Evolutionary conservation across 2,888 invertebrate genomes (phyloP).

Genomic region (Strigamia crassipes): DNA sequence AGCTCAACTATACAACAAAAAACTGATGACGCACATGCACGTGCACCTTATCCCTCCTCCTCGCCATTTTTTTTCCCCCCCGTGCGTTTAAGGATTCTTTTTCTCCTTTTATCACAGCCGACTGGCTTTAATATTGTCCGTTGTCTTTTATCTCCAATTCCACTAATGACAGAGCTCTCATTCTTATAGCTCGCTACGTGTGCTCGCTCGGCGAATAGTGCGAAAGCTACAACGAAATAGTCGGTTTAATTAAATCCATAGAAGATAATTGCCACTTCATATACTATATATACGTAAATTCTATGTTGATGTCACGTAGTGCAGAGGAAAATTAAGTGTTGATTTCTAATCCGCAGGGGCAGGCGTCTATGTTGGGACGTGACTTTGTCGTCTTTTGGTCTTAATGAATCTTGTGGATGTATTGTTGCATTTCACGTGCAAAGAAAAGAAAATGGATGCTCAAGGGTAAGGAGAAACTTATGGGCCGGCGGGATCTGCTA

Average conservation of each 20-base stretch:
- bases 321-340: neutral
- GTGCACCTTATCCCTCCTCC: neutral
- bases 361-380: conserved; percentile 3
- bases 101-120: neutral
- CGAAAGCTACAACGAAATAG: neutral
- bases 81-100: neutral
- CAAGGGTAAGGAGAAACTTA: neutral
- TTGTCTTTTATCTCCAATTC: conserved; percentile 4
- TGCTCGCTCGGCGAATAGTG: neutral
- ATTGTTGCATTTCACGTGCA: conserved; percentile 2
- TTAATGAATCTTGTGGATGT: conserved; percentile 2
- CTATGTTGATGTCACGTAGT: neutral
- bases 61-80: neutral
- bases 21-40: neutral
- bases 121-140: neutral
- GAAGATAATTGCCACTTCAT: neutral
- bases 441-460: neutral
- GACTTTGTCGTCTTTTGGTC: conserved; percentile 3
- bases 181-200: neutral
- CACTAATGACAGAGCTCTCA: conserved; percentile 3
- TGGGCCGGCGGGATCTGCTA: conserved; percentile 10
- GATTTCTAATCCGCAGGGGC: conserved; percentile 10
- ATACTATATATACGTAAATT: too few relatives aligned
- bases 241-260: neutral
- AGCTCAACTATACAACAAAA: neutral